A percentile compares a stretch with the other conserved stretches of the same genome.
Evolutionary conservation across 2,888 invertebrate genomes (phyloP).

Genomic region (Drosophila tripunctata): DNA sequence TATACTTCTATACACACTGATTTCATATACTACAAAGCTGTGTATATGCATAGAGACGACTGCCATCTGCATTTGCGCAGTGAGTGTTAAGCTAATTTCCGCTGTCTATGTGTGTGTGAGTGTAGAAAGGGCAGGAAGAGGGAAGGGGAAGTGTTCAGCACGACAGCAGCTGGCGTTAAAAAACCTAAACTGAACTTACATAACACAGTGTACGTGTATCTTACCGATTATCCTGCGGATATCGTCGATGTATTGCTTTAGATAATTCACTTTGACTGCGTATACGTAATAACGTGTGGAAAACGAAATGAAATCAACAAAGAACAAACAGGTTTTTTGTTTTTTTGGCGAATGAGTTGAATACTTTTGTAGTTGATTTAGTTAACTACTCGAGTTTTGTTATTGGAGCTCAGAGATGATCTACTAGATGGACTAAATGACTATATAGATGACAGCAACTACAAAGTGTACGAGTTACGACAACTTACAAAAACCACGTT

Average conservation of each 20-base stretch:
- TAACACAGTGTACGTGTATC: slow-evolving; percentile 55
- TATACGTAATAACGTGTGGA: slow-evolving; percentile 57
- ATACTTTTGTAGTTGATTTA: not conserved
- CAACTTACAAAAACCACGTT: slow-evolving; percentile 64
- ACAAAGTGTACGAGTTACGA: slow-evolving; percentile 39
- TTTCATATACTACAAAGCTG: slow-evolving; percentile 39
- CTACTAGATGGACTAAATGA: slow-evolving; percentile 30
- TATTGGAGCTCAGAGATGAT: slow-evolving; percentile 29
- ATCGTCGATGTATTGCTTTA: slow-evolving; percentile 85
- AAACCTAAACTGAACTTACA: slow-evolving; percentile 46
- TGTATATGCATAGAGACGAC: slow-evolving; percentile 8
- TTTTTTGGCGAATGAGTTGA: slow-evolving; percentile 44
- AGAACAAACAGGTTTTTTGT: slow-evolving; percentile 28
- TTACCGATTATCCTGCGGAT: slow-evolving; percentile 85
- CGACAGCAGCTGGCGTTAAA: slow-evolving; percentile 58
- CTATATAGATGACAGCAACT: slow-evolving; percentile 30
- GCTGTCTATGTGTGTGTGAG: slow-evolving; percentile 9
- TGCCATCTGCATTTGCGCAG: slow-evolving; percentile 69
- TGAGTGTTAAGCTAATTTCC: slow-evolving; percentile 61
- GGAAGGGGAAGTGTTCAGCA: slow-evolving; percentile 21
- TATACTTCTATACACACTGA: slow-evolving; percentile 35
- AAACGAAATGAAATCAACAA: slow-evolving; percentile 50
- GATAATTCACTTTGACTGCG: slow-evolving; percentile 85
- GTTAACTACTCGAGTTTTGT: not conserved
- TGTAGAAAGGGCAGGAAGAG: slow-evolving; percentile 19